Conservation (phyloP, 2,888 invertebrate genomes). For the Ophion obscuratus region DNA sequence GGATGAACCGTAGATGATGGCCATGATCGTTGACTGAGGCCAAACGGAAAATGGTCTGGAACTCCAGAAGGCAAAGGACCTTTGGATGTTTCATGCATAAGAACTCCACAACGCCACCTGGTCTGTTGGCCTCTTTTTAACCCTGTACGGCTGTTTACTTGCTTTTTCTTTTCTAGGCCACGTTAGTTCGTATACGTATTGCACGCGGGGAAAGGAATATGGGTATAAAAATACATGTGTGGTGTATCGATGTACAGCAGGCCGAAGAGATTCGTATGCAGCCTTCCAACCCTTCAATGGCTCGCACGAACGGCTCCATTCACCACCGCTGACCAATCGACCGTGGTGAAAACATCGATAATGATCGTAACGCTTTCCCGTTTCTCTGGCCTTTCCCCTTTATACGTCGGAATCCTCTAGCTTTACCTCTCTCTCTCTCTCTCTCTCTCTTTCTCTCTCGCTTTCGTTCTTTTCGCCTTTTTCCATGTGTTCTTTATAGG, state of each 20-base stretch:
- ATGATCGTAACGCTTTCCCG: constrained; percentile 62
- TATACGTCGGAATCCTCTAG: not conserved
- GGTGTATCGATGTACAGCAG: constrained; percentile 24
- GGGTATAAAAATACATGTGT: constrained; percentile 10
- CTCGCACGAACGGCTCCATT: constrained; percentile 61
- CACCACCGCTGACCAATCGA: constrained; percentile 64
- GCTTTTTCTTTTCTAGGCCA: not conserved
- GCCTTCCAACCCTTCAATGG: constrained; percentile 54
- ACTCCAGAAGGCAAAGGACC: not conserved
- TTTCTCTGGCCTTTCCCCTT: constrained; percentile 31
- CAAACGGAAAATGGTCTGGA: constrained; percentile 7
- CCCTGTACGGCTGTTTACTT: not conserved
- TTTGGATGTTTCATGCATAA: not conserved
- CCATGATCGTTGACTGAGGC: not conserved
- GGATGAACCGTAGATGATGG: not conserved
- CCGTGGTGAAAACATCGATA: constrained; percentile 69
- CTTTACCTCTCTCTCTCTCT: not conserved
- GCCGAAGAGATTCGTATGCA: constrained; percentile 41
- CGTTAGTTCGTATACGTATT: not conserved
- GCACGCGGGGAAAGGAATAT: not conserved
- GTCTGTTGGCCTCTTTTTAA: not conserved
- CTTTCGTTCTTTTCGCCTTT: not conserved
- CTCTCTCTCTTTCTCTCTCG: not conserved
- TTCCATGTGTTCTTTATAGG: not conserved
- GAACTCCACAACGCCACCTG: not conserved